Percentiles rank a stretch among this genome's conserved stretches.
These are phyloP conservation scores for Tylochromis polylepis DNA, from an alignment of 2,113 vertebrate species.

Conservation along the genomic window DNA sequence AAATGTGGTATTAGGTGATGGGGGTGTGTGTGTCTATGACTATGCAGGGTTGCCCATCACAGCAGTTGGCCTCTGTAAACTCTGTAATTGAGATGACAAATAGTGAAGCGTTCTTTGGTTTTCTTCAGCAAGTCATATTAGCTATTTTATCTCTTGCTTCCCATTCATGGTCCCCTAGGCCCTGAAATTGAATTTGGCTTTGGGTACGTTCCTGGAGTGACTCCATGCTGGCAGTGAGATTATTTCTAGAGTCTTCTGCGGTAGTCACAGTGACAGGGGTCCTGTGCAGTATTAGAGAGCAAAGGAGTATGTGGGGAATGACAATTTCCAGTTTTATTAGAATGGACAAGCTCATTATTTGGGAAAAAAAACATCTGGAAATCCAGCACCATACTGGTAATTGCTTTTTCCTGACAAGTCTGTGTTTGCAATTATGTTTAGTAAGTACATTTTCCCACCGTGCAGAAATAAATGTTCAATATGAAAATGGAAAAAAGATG, in stretches of 20 bases:
- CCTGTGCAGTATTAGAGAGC: background rate
- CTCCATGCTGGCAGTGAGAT: constrained; percentile 27
- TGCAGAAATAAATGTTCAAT: background rate
- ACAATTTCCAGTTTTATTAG: constrained; percentile 11
- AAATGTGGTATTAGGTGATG: background rate
- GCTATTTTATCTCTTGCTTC: constrained; percentile 20
- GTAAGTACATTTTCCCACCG: constrained; percentile 1
- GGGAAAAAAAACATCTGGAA: background rate
- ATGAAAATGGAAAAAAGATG: background rate
- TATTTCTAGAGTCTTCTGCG: constrained; percentile 16
- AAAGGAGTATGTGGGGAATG: background rate
- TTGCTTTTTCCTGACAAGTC: background rate
- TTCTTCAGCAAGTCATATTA: constrained; percentile 16
- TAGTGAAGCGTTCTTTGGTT: constrained; percentile 1
- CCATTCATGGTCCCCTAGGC: constrained; percentile 9
- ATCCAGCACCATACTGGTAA: background rate
- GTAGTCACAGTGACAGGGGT: background rate
- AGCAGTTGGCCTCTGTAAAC: constrained; percentile 35
- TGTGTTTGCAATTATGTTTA: background rate
- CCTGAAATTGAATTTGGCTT: constrained; percentile 49
- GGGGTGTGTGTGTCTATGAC: background rate
- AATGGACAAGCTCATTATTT: constrained; percentile 5
- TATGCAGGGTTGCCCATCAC: background rate
- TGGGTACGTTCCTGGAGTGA: constrained; percentile 19
- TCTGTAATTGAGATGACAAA: constrained; percentile 52